Base-by-base conservation (phyloP, 1,140 invertebrate genomes). In the Drosophila trapezifrons region DNA sequence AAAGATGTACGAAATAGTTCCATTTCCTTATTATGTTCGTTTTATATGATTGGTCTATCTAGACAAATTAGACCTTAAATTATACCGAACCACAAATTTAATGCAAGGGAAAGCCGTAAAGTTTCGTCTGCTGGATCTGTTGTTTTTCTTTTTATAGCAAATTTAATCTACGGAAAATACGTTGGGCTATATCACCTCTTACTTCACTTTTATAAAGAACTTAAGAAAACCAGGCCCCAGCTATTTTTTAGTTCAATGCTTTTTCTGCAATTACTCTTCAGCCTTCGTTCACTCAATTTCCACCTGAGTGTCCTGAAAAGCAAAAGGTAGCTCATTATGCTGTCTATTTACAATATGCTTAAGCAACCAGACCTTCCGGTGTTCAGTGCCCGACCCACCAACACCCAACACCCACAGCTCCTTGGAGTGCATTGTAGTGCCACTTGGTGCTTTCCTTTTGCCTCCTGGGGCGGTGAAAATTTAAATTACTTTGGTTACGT, bases 291-390 rank as follows among this genome's bases (percentile, higher is more conserved):
- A 74, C 65, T 86, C 78, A 73, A 81, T 85, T 85, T 86, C 70
- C 78, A 70, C 58, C 75, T 87, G 82, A 74, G 75, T 67, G 65
- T 82, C 78, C 73, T 57, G 71, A 57, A 87, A 82, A 66, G 80
- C 83, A 80, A 87, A 86, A 76, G 63, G 83, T 65, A 87, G 83
- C 82, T 86, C 82, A 86, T 86, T 86, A 86, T 87, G 79, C 83
- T 87, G 82, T 86, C 78, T 86, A 86, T 86, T 86, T 86, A 86
- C 83, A 86, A 86, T 86, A 86, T 86, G 83, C 83, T 86, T 86
- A 86, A 87, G 82, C 71, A 72, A 79, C 79, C 79, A 62, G 46
- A 82, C 51, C 43, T 59, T 52, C 45, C 40, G 25, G 22, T 27
- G 51, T 15, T 29, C 29, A 45, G 1, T 18, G 47, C 35, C 37